Base-by-base conservation (phyloP, 2,797 vertebrate genomes). In the Falco novaeseelandiae region DNA sequence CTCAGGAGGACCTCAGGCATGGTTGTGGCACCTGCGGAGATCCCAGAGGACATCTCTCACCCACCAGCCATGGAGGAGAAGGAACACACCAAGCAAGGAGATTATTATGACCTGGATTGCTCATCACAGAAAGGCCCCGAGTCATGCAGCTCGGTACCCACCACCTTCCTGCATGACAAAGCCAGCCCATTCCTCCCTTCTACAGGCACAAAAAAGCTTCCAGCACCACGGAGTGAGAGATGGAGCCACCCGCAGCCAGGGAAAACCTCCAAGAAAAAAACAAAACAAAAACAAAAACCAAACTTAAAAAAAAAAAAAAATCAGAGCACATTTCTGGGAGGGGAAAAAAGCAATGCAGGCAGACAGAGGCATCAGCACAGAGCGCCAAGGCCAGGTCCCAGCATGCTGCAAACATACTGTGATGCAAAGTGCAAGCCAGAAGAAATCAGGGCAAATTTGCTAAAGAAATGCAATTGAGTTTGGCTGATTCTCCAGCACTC, bases 31-130 rank as follows among this genome's bases (percentile, higher is more conserved):
- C 26, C 58, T 55, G 23, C 5, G 0, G 55, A 76, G 32, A 44
- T 18, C 54, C 26, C 34, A 10, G 58, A 25, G 49, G 22, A 73
- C 34, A 19, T 7, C 42, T 20, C 40, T 55, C 42, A 36, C 17
- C 29, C 55, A 19, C 12, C 12, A 54, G 46, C 34, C 36, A 4
- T 0, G 6, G 23, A 61, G 55, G 13, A 49, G 62, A 21, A 62
- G 66, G 32, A 78, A 84, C 0, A 0, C 0, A 1, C 48, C 25
- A 19, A 66, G 63, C 49, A 36, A 16, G 25, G 44, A 4, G 58
- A 22, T 17, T 38, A 48, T 25, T 27, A 40, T 1, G 13, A 51
- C 44, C 48, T 36, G 40, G 27, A 27, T 3, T 32, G 46, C 25
- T 61, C 10, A 1, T 13, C 76, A 18, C 1, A 2, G 34, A 40